Conservation (phyloP, 2,113 vertebrate genomes). For the Nansenia antarctica region DNA sequence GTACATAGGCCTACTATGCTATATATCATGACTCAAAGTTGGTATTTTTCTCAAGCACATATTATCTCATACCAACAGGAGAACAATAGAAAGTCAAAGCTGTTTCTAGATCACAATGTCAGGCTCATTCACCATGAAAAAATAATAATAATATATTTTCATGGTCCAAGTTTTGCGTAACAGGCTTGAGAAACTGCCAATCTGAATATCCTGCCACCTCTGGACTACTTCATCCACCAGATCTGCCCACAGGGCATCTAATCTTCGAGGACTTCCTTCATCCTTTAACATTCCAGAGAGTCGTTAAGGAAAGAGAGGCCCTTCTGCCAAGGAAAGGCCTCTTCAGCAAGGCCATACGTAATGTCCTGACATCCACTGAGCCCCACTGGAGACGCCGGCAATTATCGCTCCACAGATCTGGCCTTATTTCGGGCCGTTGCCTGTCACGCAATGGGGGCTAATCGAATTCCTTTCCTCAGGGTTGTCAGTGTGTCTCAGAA, state of each 20-base stretch:
- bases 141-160: too few species aligned
- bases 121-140: too few species aligned
- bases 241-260: neutral
- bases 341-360: conserved; percentile 39
- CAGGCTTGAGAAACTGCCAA: neutral
- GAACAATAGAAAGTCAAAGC: too few species aligned
- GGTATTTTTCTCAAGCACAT: too few species aligned
- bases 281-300: conserved; percentile 46
- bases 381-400: conserved; percentile 16
- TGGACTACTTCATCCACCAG: neutral
- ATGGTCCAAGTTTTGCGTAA: too few species aligned
- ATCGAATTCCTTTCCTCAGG: conserved; percentile 14
- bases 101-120: too few species aligned
- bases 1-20: too few species aligned
- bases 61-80: too few species aligned
- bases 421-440: conserved; percentile 38
- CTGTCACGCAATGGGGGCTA: conserved; percentile 45
- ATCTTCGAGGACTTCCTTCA: conserved; percentile 22
- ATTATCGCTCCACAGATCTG: conserved; percentile 53
- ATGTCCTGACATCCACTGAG: conserved; percentile 54
- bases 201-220: neutral
- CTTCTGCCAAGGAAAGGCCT: conserved; percentile 43
- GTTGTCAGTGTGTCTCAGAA: neutral
- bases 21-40: too few species aligned
- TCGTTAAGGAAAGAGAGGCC: conserved; percentile 37